phyloP scores from a whole-genome alignment of 2,888 invertebrate genomes.

The Podabrus alpinus region DNA sequence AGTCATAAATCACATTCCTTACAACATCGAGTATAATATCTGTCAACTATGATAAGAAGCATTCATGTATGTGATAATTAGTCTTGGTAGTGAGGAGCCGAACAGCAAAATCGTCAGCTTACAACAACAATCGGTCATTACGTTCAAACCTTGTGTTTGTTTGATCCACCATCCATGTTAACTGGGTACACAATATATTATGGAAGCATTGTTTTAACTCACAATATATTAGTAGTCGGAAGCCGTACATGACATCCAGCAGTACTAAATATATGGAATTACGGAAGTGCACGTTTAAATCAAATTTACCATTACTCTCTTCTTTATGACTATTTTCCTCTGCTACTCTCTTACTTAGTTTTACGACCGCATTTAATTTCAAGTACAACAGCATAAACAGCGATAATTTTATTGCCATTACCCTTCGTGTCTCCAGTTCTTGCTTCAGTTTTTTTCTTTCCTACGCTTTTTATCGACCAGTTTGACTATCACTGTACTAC shows the following conservation, averaged over 20 bases:
- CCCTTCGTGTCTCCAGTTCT: background rate
- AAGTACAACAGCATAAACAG: background rate
- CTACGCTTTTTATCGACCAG: background rate
- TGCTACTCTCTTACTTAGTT: background rate
- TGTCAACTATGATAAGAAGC: slow-evolving; percentile 56
- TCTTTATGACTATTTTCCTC: background rate
- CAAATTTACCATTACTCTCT: background rate
- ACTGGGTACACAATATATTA: slow-evolving; percentile 51
- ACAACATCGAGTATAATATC: slow-evolving; percentile 50
- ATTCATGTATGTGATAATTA: slow-evolving; percentile 57
- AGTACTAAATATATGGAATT: slow-evolving; percentile 13
- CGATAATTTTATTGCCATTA: background rate
- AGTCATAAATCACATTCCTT: slow-evolving; percentile 46
- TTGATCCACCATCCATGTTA: slow-evolving; percentile 43
- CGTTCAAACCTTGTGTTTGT: slow-evolving; percentile 28
- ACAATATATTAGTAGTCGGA: slow-evolving; percentile 42
- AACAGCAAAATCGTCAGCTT: slow-evolving; percentile 39
- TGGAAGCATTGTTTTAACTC: slow-evolving; percentile 51
- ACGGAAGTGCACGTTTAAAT: slow-evolving; percentile 6
- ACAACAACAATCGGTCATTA: slow-evolving; percentile 32
- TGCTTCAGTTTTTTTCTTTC: background rate
- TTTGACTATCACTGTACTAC: slow-evolving; percentile 27
- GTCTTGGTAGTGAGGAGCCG: slow-evolving; percentile 49
- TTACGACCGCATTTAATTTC: background rate
- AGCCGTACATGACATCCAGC: slow-evolving; percentile 22